Conservation (phyloP, 2,113 vertebrate species). For the Porphyrio hochstetteri region DNA sequence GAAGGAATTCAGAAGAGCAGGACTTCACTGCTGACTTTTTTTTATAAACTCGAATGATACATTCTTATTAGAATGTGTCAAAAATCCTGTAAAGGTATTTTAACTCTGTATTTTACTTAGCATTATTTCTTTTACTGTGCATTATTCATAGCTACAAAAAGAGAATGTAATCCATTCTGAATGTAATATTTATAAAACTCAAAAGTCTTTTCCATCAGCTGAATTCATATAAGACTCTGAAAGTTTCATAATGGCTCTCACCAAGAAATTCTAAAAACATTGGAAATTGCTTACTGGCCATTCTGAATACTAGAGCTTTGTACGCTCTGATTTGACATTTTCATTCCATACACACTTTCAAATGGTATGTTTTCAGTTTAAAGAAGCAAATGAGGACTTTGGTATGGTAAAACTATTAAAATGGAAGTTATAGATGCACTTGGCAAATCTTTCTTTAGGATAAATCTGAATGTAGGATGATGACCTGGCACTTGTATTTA, state of each 20-base stretch:
- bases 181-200: background rate
- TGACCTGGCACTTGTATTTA: background rate
- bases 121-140: background rate
- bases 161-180: background rate
- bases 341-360: background rate
- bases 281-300: background rate
- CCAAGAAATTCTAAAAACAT: background rate
- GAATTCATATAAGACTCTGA: background rate
- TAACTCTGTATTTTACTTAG: background rate
- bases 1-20: background rate
- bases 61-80: background rate
- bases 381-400: background rate
- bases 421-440: background rate
- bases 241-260: background rate
- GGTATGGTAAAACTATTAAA: background rate
- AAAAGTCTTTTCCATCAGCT: background rate
- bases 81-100: background rate
- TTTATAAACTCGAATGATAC: background rate
- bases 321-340: background rate
- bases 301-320: background rate
- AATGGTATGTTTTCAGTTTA: background rate
- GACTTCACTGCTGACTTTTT: background rate
- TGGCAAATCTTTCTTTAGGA: background rate
- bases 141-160: background rate
- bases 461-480: background rate